These are phyloP conservation scores for Donacobius atricapilla DNA, from an alignment of 2,113 vertebrate species.

Conservation along the genomic window DNA sequence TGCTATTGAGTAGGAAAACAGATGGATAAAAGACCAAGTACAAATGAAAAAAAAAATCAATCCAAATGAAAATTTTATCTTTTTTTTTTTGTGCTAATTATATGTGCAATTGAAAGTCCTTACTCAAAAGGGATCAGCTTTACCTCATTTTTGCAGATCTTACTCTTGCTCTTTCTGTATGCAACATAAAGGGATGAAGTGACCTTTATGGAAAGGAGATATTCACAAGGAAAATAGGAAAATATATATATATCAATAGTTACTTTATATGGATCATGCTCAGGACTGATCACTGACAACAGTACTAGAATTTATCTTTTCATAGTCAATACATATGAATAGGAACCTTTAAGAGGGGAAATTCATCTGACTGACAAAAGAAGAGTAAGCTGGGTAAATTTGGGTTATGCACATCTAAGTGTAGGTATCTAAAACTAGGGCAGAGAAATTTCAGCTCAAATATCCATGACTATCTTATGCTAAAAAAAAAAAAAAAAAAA, in stretches of 20 bases:
- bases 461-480: background rate
- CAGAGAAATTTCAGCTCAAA: background rate
- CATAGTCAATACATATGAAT: background rate
- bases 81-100: background rate
- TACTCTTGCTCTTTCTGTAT: background rate
- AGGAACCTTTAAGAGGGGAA: background rate
- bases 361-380: background rate
- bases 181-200: background rate
- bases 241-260: background rate
- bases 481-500: background rate
- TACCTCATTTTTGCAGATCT: background rate
- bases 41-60: background rate
- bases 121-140: background rate
- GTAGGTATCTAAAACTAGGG: background rate
- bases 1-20: background rate
- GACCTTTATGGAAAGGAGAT: background rate
- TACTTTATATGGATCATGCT: background rate
- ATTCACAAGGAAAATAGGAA: background rate
- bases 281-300: background rate
- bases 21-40: background rate
- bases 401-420: background rate
- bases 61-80: background rate
- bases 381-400: background rate
- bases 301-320: background rate
- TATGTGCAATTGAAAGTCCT: background rate